These are phyloP conservation scores for Periphyllus acericola DNA, from an alignment of 2,888 invertebrate species.

Conservation along the genomic window DNA sequence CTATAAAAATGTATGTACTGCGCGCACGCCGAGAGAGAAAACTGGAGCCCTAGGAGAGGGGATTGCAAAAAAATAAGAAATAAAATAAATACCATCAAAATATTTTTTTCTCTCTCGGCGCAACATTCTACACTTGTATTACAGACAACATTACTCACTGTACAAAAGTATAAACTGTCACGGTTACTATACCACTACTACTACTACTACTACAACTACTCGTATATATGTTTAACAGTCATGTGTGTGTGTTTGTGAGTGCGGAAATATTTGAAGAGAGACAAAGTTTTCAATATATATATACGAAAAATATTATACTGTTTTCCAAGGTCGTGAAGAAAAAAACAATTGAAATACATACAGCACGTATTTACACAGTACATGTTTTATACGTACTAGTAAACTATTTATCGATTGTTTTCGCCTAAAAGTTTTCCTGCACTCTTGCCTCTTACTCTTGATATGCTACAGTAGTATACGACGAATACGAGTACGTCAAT, in stretches of 20 bases:
- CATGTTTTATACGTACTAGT: too few relatives aligned
- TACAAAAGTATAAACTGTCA: not conserved
- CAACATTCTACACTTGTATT: conserved; percentile 1
- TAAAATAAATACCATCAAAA: not conserved
- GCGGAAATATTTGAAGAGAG: not conserved
- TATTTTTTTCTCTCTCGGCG: not conserved
- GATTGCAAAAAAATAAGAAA: not conserved
- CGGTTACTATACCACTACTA: not conserved
- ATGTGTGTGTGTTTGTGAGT: not conserved
- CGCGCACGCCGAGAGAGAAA: not conserved
- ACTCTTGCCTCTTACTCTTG: too few relatives aligned
- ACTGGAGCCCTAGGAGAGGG: not conserved
- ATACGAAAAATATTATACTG: not conserved
- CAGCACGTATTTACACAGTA: not conserved
- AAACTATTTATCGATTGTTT: too few relatives aligned
- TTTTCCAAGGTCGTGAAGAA: not conserved
- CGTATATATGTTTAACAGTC: not conserved
- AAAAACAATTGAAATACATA: not conserved
- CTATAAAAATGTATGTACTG: too few relatives aligned
- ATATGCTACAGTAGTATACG: too few relatives aligned
- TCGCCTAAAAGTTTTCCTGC: too few relatives aligned
- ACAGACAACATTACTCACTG: not conserved
- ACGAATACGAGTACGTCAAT: too few relatives aligned
- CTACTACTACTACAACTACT: not conserved
- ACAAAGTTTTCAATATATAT: not conserved